Evolutionary conservation across 1,140 invertebrate genomes (phyloP).

Genomic region (Pissodes strobi): DNA sequence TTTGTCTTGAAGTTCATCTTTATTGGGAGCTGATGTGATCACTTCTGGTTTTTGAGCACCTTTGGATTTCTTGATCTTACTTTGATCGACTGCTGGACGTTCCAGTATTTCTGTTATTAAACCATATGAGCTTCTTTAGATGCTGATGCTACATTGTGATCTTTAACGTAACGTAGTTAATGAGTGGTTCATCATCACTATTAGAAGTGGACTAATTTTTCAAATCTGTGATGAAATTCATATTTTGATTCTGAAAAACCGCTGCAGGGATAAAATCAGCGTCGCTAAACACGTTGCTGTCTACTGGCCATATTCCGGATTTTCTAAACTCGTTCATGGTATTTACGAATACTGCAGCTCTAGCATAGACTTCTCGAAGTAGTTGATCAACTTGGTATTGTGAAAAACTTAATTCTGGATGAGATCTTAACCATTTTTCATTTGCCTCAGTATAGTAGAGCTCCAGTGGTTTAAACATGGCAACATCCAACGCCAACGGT

Average conservation of each 20-base stretch:
- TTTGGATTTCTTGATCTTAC: neutral
- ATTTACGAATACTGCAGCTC: neutral
- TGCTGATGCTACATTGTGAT: neutral
- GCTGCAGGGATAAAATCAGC: too few relatives aligned
- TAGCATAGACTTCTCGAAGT: neutral
- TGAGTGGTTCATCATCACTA: neutral
- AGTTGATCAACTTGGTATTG: neutral
- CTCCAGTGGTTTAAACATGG: too few relatives aligned
- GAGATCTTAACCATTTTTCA: too few relatives aligned
- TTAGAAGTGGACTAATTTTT: too few relatives aligned
- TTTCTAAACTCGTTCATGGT: neutral
- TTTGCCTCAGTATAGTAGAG: too few relatives aligned
- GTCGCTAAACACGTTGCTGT: neutral
- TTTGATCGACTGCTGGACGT: neutral
- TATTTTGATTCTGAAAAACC: too few relatives aligned
- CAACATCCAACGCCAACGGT: too few relatives aligned
- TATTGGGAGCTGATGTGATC: neutral
- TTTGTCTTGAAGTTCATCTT: neutral
- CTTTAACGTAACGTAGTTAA: neutral
- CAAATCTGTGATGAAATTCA: too few relatives aligned
- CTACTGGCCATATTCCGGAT: neutral
- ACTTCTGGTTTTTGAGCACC: neutral
- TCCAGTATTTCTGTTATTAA: neutral
- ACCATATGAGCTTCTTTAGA: neutral
- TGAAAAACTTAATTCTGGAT: neutral